These are phyloP conservation scores for Fregata magnificens DNA, from an alignment of 2,113 vertebrate species.

Conservation along the genomic window DNA sequence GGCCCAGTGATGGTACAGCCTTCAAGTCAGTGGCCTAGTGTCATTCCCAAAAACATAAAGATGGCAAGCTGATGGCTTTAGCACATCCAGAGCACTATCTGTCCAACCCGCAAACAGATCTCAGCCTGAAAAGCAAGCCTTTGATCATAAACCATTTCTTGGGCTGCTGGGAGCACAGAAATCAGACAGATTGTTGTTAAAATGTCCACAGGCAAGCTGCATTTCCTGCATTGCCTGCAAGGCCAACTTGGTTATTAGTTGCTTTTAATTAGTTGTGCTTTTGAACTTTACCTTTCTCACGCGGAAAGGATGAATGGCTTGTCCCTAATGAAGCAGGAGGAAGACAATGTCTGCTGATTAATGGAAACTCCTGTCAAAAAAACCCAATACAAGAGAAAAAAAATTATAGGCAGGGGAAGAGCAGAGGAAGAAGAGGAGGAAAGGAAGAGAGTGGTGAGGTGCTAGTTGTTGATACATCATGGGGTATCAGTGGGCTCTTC, in stretches of 20 bases:
- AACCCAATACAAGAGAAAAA: background rate
- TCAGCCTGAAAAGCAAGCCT: background rate
- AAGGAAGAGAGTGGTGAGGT: background rate
- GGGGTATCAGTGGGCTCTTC: background rate
- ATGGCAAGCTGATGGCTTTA: background rate
- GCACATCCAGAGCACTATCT: background rate
- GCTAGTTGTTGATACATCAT: background rate
- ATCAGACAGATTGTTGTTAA: background rate
- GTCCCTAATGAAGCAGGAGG: background rate
- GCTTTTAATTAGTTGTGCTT: background rate
- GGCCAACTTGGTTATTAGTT: background rate
- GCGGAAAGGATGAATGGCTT: background rate
- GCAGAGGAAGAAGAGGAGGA: background rate
- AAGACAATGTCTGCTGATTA: background rate
- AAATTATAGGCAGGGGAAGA: background rate
- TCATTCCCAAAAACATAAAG: background rate
- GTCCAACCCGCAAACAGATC: background rate
- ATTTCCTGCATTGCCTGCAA: background rate
- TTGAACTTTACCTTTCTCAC: constrained; percentile 1
- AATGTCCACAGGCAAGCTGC: background rate
- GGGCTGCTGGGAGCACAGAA: background rate
- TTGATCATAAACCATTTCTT: background rate
- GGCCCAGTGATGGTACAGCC: background rate
- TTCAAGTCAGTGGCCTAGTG: background rate
- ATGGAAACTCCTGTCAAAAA: background rate